phyloP scores from a whole-genome alignment of 2,888 invertebrate species.

The Lasioglossum vierecki region DNA sequence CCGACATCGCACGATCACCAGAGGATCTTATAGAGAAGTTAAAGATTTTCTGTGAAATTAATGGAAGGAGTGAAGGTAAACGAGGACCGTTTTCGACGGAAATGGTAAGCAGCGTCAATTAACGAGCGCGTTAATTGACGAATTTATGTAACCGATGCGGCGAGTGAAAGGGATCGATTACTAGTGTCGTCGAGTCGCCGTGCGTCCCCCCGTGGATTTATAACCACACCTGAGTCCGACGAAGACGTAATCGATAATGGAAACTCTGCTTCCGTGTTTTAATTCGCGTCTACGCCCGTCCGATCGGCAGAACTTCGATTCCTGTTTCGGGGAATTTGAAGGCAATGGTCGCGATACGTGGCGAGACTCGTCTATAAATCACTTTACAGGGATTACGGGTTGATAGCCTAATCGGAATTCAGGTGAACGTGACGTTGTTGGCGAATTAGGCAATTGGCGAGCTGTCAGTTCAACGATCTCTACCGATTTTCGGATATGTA shows the following conservation, averaged over 20 bases:
- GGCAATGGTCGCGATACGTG: slow-evolving; percentile 21
- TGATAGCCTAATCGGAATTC: neutral
- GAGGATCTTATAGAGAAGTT: neutral
- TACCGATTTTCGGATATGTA: neutral
- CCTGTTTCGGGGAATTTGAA: neutral
- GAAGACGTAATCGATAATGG: slow-evolving; percentile 63
- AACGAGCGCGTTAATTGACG: slow-evolving; percentile 27
- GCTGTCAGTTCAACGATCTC: neutral
- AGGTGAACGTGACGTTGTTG: neutral
- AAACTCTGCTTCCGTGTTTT: slow-evolving; percentile 53
- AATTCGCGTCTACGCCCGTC: slow-evolving; percentile 32
- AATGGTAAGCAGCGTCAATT: slow-evolving; percentile 17
- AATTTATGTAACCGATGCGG: slow-evolving; percentile 50
- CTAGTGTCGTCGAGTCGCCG: slow-evolving; percentile 42
- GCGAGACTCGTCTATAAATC: slow-evolving; percentile 13
- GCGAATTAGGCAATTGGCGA: neutral
- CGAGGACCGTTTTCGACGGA: too few relatives aligned
- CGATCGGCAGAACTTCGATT: neutral
- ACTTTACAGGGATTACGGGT: slow-evolving; percentile 3
- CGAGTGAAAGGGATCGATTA: slow-evolving; percentile 57
- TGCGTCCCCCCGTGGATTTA: slow-evolving; percentile 31
- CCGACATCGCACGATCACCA: neutral
- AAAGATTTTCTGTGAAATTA: neutral
- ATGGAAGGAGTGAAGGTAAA: neutral
- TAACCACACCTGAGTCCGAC: slow-evolving; percentile 44